These are phyloP conservation scores for Aphidius ervi DNA, from an alignment of 1,140 invertebrate species.

Conservation along the genomic window DNA sequence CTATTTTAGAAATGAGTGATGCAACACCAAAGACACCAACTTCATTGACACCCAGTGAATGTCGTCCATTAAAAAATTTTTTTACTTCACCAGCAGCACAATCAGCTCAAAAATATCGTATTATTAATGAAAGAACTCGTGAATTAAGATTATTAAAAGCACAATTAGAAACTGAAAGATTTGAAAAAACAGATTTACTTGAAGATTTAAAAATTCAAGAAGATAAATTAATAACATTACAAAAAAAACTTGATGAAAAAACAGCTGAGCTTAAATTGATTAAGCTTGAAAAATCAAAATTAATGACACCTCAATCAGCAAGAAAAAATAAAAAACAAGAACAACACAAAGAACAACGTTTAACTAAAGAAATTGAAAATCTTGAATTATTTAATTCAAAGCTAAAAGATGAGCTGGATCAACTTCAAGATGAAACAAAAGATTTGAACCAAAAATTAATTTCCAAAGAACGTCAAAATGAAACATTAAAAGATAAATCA, in stretches of 20 bases:
- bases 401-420: conserved; percentile 33
- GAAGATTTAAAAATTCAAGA: conserved; percentile 41
- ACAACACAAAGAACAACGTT: conserved; percentile 29
- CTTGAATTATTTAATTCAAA: conserved; percentile 35
- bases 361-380: conserved; percentile 38
- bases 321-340: conserved; percentile 24
- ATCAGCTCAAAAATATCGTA: conserved; percentile 36
- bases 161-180: conserved; percentile 41
- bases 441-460: conserved; percentile 30
- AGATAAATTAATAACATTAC: conserved; percentile 35
- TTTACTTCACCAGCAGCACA: conserved; percentile 41
- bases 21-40: conserved; percentile 19
- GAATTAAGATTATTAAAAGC: conserved; percentile 38
- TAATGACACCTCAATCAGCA: conserved; percentile 33
- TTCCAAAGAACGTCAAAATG: conserved; percentile 25
- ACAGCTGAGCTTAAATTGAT: conserved; percentile 35
- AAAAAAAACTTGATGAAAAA: conserved; percentile 37
- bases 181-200: conserved; percentile 43
- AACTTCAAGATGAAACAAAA: conserved; percentile 38
- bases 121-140: conserved; percentile 37
- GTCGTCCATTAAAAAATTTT: conserved; percentile 33
- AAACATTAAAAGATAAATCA: conserved; percentile 34
- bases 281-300: conserved; percentile 26
- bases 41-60: conserved; percentile 25
- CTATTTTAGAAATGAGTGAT: conserved; percentile 28